phyloP scores from a whole-genome alignment of 2,888 invertebrate species.

The Chrysolina haemoptera region DNA sequence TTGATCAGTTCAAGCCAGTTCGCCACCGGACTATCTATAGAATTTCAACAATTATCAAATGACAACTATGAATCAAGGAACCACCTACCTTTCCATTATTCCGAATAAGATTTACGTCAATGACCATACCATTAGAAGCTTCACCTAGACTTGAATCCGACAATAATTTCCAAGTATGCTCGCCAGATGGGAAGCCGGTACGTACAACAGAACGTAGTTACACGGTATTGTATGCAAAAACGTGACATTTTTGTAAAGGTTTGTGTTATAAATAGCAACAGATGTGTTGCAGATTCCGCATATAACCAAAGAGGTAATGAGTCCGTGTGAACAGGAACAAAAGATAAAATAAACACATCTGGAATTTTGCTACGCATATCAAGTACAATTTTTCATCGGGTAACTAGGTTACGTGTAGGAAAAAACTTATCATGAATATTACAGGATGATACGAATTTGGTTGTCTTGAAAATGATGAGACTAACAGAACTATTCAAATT shows the following conservation, averaged over 20 bases:
- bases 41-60: not conserved
- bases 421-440: conserved; percentile 13
- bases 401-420: conserved; percentile 43
- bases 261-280: conserved; percentile 58
- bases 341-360: conserved; percentile 58
- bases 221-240: conserved; percentile 48
- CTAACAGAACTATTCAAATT: too few relatives aligned
- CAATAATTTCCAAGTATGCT: conserved; percentile 41
- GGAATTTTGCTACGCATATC: conserved; percentile 52
- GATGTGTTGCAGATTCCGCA: conserved; percentile 58
- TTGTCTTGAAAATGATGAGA: too few relatives aligned
- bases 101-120: conserved; percentile 1
- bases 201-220: conserved; percentile 39
- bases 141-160: conserved; percentile 22
- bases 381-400: conserved; percentile 41
- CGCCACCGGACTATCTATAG: too few relatives aligned
- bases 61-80: not conserved
- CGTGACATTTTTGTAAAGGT: conserved; percentile 58
- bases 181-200: conserved; percentile 42
- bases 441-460: too few relatives aligned
- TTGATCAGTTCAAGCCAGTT: too few relatives aligned
- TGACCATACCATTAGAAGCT: not conserved
- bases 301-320: conserved; percentile 58
- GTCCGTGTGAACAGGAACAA: conserved; percentile 61
- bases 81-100: conserved; percentile 17